Percentiles rank a stretch among this genome's conserved stretches.
phyloP scores from a whole-genome alignment of 2,888 invertebrate genomes.

The Erynnis tages region DNA sequence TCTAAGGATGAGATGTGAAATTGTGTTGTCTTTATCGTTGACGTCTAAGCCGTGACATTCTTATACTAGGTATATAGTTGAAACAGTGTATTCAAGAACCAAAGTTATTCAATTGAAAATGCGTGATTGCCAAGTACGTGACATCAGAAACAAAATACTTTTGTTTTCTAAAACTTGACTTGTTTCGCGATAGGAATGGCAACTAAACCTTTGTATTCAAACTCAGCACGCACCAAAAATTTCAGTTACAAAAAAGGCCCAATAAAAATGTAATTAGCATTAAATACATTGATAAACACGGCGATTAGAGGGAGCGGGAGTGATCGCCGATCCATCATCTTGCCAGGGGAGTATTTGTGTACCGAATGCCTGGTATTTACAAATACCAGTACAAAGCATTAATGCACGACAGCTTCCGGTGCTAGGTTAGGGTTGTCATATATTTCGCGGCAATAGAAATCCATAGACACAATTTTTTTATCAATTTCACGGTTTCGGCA shows the following conservation, averaged over 20 bases:
- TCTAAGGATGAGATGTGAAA: too few relatives aligned
- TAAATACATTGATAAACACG: constrained; percentile 61
- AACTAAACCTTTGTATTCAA: neutral
- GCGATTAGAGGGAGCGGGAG: constrained; percentile 50
- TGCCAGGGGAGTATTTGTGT: constrained; percentile 62
- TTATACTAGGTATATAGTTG: too few relatives aligned
- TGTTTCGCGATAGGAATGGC: too few relatives aligned
- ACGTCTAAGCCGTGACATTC: too few relatives aligned
- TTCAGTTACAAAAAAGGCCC: neutral
- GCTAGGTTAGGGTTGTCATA: constrained; percentile 15
- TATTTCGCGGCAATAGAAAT: neutral
- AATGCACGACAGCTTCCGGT: constrained; percentile 26
- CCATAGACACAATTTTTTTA: too few relatives aligned
- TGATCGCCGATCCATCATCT: constrained; percentile 60
- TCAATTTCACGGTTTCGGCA: too few relatives aligned
- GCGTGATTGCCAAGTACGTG: too few relatives aligned
- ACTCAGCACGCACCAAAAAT: neutral
- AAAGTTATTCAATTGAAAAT: too few relatives aligned
- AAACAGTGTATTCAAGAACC: too few relatives aligned
- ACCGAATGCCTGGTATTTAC: constrained; percentile 26
- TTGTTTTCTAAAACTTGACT: too few relatives aligned
- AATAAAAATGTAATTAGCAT: constrained; percentile 35
- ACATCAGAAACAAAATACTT: too few relatives aligned
- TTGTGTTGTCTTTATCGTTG: too few relatives aligned
- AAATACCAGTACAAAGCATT: constrained; percentile 24